Percentiles rank a stretch among this genome's conserved stretches.
Evolutionary conservation across 2,113 vertebrate species (phyloP).

Genomic region (Ophiodon elongatus): DNA sequence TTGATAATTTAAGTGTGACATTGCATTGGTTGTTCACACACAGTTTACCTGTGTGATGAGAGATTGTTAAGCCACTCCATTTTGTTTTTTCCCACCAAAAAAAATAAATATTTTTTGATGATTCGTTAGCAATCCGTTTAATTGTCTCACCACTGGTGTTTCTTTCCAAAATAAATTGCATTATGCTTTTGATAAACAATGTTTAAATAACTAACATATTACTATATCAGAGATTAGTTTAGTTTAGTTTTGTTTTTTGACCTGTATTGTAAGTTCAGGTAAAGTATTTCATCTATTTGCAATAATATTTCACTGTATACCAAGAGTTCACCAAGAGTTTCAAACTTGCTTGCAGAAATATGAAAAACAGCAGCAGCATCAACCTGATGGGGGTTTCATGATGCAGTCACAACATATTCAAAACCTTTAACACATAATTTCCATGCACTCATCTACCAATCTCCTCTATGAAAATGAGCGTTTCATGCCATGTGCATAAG

Average conservation of each 20-base stretch:
- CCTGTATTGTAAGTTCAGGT: background rate
- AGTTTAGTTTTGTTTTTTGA: background rate
- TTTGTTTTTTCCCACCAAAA: background rate
- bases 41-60: background rate
- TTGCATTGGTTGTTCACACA: background rate
- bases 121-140: too few species aligned
- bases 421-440: constrained; percentile 32
- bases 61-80: background rate
- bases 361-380: constrained; percentile 1
- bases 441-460: background rate
- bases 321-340: background rate
- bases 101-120: background rate
- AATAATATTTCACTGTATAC: background rate
- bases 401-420: constrained; percentile 23
- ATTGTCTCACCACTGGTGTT: background rate
- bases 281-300: background rate
- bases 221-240: background rate
- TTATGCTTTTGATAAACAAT: background rate
- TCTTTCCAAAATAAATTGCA: background rate
- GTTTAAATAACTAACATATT: background rate
- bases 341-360: background rate
- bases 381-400: constrained; percentile 14
- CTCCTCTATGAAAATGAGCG: constrained; percentile 26
- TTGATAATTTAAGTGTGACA: background rate
- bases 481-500: constrained; percentile 30